phyloP scores from a whole-genome alignment of 2,113 vertebrate species.

The Xenopus borealis region DNA sequence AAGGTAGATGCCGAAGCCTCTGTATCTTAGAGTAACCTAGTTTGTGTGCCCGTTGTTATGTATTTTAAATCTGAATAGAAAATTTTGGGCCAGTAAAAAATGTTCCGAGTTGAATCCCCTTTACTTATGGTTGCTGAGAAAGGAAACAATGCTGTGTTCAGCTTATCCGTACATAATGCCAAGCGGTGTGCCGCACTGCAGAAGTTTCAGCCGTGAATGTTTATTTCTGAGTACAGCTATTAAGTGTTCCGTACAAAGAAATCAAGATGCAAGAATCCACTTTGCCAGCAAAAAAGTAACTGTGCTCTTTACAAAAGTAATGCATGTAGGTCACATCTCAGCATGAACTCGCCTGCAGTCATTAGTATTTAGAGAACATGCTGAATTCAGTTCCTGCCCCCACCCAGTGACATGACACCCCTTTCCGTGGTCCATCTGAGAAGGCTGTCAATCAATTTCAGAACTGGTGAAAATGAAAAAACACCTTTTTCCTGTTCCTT shows the following conservation, averaged over 20 bases:
- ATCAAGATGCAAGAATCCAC: slow-evolving; percentile 4
- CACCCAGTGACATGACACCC: neutral
- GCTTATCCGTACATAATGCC: neutral
- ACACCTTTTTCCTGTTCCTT: no score
- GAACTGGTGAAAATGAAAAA: neutral
- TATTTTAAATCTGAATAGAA: no score
- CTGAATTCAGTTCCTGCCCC: neutral
- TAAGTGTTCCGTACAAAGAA: slow-evolving; percentile 1
- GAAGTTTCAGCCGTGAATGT: neutral
- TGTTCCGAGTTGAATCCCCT: no score
- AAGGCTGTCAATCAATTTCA: slow-evolving; percentile 1
- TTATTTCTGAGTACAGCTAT: neutral
- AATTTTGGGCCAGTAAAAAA: no score
- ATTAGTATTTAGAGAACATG: neutral
- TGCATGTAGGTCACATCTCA: slow-evolving; percentile 8
- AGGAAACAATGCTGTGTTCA: neutral
- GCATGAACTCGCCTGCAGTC: neutral
- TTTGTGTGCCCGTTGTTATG: no score
- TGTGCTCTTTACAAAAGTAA: neutral
- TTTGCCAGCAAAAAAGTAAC: slow-evolving; percentile 8
- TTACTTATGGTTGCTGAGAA: neutral
- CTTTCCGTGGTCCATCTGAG: neutral
- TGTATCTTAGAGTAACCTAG: no score
- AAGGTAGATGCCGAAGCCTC: no score
- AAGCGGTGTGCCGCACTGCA: neutral